Evolutionary conservation across 2,113 vertebrate genomes (phyloP), one percentile per base, ranked within the genome.

Genomic region (Epinephelus cyanopodus): DNA sequence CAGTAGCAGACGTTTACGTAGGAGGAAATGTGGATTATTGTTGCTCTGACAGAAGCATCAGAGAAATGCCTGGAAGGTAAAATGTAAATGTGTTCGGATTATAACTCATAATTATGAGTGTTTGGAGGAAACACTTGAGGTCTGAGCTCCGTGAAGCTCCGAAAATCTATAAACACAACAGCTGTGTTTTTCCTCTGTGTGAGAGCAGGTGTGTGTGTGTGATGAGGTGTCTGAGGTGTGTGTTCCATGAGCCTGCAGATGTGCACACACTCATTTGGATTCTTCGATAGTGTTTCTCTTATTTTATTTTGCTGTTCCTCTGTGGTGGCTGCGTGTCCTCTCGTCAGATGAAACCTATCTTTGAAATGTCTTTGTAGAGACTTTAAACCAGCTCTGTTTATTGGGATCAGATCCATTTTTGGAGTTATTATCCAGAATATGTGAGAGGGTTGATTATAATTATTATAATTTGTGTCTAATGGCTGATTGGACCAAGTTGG

Each of bases 81-180:
- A 68, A 68, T 53, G 47, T 8, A 62, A 62, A 78, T 48, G 64
- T 52, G 65, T 61, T 60, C 52, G 65, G 45, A 78, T 69, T 14
- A 52, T 69, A 45, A 68, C 25, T 78, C 75, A 77, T 67, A 67
- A 68, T 68, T 52, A 50, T 50, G 9, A 76, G 60, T 2, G 37
- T 57, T 66, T 54, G 9, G 18, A 66, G 37, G 74, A 67, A 67
- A 67, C 33, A 37, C 74, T 21, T n/a, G 13, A 64, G 60, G n/a
- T 37, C 52, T 74, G 8, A 63, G 47, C 19, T 52, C 29, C 5
- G 25, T 2, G 8, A 19, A 62, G 14, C 52, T 4, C 12, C 15
- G 3, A 1, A 8, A 29, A 48, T 21, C 11, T 48, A 7, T 7
- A 63, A 75, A 42, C 21, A 42, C 29, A 21, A 23, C 48, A 71